A percentile compares a stretch with the other conserved stretches of the same genome.
Evolutionary conservation across 2,797 vertebrate species (phyloP).

Genomic region (Chaetophractus vellerosus): DNA sequence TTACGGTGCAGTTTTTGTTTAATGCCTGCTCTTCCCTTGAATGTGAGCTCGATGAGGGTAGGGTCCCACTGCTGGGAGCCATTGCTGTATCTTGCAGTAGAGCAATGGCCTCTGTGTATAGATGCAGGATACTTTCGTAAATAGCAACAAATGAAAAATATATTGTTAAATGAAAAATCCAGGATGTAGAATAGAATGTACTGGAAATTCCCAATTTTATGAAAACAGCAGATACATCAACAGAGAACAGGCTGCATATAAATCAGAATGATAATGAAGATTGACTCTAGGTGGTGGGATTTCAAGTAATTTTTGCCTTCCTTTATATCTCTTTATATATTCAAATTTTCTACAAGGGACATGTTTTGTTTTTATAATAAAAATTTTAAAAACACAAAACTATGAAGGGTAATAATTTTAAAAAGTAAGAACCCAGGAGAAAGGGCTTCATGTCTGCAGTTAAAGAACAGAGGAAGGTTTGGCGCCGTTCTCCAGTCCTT

Average conservation of each 20-base stretch:
- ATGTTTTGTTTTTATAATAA: slow-evolving; percentile 42
- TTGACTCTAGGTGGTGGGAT: neutral
- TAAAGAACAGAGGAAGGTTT: neutral
- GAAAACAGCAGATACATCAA: neutral
- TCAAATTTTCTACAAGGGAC: neutral
- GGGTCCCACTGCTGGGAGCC: neutral
- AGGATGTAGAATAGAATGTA: neutral
- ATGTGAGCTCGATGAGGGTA: neutral
- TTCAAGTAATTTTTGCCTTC: slow-evolving; percentile 15
- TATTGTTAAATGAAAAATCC: neutral
- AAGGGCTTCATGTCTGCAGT: neutral
- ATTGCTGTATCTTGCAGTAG: fast-evolving
- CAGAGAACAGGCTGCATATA: neutral
- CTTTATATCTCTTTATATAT: neutral
- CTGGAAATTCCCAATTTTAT: neutral
- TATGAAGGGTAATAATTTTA: neutral
- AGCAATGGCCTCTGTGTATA: neutral
- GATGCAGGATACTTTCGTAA: neutral
- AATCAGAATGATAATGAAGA: neutral
- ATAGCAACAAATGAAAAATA: slow-evolving; percentile 31
- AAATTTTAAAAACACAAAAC: neutral
- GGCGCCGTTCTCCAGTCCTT: fast-evolving
- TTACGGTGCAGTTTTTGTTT: neutral
- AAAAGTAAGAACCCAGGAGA: neutral
- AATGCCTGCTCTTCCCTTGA: neutral